Conservation (phyloP, 1,140 invertebrate genomes). For the Whitmania pigra region DNA sequence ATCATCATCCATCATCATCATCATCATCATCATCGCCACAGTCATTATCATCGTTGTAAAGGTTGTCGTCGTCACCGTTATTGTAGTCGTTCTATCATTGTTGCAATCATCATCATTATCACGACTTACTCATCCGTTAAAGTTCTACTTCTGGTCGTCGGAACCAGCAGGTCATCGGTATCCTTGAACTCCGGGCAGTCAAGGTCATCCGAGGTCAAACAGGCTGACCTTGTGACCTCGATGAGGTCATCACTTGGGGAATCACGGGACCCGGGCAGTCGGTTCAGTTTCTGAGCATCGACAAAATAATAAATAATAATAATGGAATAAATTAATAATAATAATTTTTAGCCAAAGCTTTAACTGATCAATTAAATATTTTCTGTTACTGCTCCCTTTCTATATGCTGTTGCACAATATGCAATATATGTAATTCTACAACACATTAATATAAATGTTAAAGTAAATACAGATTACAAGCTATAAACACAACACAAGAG, state of each 20-base stretch:
- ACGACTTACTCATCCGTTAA: not conserved
- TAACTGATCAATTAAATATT: too few relatives aligned
- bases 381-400: too few relatives aligned
- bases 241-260: not conserved
- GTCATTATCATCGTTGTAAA: not conserved
- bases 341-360: too few relatives aligned
- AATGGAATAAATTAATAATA: too few relatives aligned
- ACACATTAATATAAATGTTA: too few relatives aligned
- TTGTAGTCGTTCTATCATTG: not conserved
- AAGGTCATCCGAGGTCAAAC: constrained; percentile 7
- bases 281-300: too few relatives aligned
- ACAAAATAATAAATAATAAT: too few relatives aligned
- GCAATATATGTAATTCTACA: too few relatives aligned
- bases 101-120: not conserved
- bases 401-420: too few relatives aligned
- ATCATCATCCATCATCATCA: constrained; percentile 3
- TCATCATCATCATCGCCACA: not conserved
- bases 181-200: constrained; percentile 9
- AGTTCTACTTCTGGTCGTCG: not conserved
- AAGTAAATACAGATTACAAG: too few relatives aligned
- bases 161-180: not conserved
- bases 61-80: not conserved
- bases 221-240: not conserved
- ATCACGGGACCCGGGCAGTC: not conserved
- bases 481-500: too few relatives aligned